Base-by-base conservation (phyloP, 2,797 vertebrate species). In the Vespertilio murinus region DNA sequence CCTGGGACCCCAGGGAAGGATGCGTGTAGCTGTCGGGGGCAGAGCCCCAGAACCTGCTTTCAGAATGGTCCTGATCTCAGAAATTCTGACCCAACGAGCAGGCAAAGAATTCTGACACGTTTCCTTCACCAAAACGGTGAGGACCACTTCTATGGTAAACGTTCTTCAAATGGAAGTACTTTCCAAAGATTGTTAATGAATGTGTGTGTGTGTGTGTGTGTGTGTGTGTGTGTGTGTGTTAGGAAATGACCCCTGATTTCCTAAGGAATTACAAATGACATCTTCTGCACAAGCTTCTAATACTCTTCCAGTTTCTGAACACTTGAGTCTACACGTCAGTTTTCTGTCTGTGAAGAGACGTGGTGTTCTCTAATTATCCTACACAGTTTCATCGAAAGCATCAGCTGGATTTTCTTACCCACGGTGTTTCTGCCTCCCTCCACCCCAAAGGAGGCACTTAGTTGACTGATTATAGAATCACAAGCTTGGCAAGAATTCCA, bases 391-490 rank as follows among this genome's bases (percentile, higher is more conserved):
- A 42, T 42, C 42, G 42, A 11, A 61, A 35, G 49, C 73, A 65
- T 75, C 25, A 30, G 64, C 89, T 64, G 47, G 25, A 52, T 83
- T 94, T 91, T 90, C 71, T 92, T 82, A 82, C 61, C 92, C 42
- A 10, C 2, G 3, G 49, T 38, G 23, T 67, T 71, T 93, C 92
- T 81, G 80, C n/a, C 73, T 79, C 78, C 70, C 52, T 45, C 64
- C 77, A 64, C n/a, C 25, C 73, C 54, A 54, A 90, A 80, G 87
- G 22, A 94, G 95, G 87, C 54, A 42, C 78, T 96, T 92, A 92
- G 91, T 64, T 89, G 91, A 93, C 84, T 78, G 78, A 97, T 95
- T 88, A 95, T 45, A 97, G 95, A 96, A 95, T 95, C 95, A 95
- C 92, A 93, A 91, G 91, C 88, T 89, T 93, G 94, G 94, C 45